phyloP scores from a whole-genome alignment of 2,888 invertebrate genomes.

The Microchrysa polita region DNA sequence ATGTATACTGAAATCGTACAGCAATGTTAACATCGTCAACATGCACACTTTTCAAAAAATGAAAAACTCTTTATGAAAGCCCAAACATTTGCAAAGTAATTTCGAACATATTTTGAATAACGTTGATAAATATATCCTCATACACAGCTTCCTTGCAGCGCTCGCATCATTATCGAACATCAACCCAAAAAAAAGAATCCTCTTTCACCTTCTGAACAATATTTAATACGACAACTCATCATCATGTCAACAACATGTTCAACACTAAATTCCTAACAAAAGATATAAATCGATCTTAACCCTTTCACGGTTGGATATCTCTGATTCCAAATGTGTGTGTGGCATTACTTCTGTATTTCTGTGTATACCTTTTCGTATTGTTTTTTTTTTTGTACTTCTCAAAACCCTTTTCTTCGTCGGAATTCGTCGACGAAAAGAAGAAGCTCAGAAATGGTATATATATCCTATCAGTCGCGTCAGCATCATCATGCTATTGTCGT shows the following conservation, averaged over 20 bases:
- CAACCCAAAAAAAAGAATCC: too few species aligned
- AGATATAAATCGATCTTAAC: conserved; percentile 40
- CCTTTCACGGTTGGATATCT: neutral
- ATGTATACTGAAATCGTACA: too few species aligned
- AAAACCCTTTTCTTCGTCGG: neutral
- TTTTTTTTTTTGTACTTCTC: neutral
- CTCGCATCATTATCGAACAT: too few species aligned
- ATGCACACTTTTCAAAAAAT: too few species aligned
- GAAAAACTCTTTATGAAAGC: too few species aligned
- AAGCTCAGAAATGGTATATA: conserved; percentile 2
- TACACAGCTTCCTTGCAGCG: too few species aligned
- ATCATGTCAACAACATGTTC: conserved; percentile 48
- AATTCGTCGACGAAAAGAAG: neutral
- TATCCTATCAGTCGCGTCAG: neutral
- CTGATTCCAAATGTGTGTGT: neutral
- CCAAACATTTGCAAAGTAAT: too few species aligned
- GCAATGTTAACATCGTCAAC: too few species aligned
- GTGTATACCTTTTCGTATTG: neutral
- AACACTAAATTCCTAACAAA: conserved; percentile 47
- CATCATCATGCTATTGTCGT: conserved; percentile 21
- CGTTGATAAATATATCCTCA: too few species aligned
- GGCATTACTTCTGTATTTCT: neutral
- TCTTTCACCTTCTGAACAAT: too few species aligned
- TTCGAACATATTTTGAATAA: too few species aligned
- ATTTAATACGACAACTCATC: conserved; percentile 28